Evolutionary conservation across 2,888 invertebrate genomes (phyloP).

Genomic region (Macrophya alboannulata): DNA sequence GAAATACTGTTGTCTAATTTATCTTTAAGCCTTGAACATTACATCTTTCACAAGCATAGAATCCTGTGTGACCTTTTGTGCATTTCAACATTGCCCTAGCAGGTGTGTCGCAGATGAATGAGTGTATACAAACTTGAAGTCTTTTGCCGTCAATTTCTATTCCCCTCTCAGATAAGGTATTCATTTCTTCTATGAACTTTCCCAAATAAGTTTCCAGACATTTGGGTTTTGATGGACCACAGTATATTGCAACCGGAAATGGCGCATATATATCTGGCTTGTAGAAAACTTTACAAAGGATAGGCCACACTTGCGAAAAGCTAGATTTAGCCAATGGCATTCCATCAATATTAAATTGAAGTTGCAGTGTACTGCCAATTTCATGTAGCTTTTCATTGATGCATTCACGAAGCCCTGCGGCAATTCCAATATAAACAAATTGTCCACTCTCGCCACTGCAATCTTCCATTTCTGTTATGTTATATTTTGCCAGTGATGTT

Average conservation of each 20-base stretch:
- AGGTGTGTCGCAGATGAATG: constrained; percentile 59
- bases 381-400: not conserved
- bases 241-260: not conserved
- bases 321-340: not conserved
- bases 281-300: not conserved
- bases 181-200: constrained; percentile 11
- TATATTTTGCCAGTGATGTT: not conserved
- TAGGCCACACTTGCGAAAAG: not conserved
- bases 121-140: constrained; percentile 36
- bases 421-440: not conserved
- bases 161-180: not conserved
- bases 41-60: constrained; percentile 9
- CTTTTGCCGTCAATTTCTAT: not conserved
- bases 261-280: not conserved
- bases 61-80: constrained; percentile 55
- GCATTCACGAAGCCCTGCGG: not conserved
- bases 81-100: constrained; percentile 57
- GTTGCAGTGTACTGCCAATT: constrained; percentile 1
- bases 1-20: not conserved
- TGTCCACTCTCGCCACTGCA: not conserved
- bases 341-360: not conserved
- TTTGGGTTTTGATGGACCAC: not conserved
- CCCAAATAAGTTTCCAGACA: not conserved
- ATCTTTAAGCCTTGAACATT: not conserved
- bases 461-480: not conserved